Percentiles rank a stretch among this genome's conserved stretches.
These are phyloP conservation scores for Drosophila navojoa DNA, from an alignment of 1,140 invertebrate species.

Conservation along the genomic window DNA sequence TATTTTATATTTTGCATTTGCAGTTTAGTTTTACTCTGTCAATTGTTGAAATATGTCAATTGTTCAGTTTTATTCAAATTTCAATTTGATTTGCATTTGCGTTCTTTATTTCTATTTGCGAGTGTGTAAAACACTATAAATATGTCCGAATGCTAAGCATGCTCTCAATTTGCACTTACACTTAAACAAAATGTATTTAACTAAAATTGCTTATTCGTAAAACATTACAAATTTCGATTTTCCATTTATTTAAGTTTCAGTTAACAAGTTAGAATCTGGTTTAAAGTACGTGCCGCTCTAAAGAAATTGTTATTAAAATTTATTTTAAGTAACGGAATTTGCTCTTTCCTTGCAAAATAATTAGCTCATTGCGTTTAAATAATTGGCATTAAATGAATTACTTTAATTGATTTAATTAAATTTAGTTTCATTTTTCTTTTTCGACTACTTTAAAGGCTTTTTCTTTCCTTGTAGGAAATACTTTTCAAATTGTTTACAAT, in stretches of 20 bases:
- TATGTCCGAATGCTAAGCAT: constrained; percentile 79
- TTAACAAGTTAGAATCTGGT: constrained; percentile 15
- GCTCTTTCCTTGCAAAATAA: constrained; percentile 38
- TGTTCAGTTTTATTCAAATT: constrained; percentile 19
- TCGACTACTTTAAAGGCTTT: constrained; percentile 76
- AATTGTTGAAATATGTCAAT: constrained; percentile 60
- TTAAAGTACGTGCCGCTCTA: constrained; percentile 44
- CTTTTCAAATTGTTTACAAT: constrained; percentile 68
- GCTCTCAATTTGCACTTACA: constrained; percentile 55
- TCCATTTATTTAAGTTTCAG: constrained; percentile 9
- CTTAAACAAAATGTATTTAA: constrained; percentile 37
- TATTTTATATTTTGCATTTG: constrained; percentile 37
- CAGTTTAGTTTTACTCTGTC: constrained; percentile 33
- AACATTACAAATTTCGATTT: not conserved
- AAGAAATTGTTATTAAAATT: constrained; percentile 30
- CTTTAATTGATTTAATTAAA: constrained; percentile 42
- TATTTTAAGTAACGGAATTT: constrained; percentile 76
- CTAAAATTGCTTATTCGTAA: constrained; percentile 34
- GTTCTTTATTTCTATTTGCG: constrained; percentile 34
- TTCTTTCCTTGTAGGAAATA: constrained; percentile 81
- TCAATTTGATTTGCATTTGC: constrained; percentile 10
- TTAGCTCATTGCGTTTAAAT: constrained; percentile 49
- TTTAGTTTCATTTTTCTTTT: constrained; percentile 41
- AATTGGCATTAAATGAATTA: constrained; percentile 65
- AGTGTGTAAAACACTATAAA: constrained; percentile 67